Base-by-base conservation (phyloP, 2,797 vertebrate species). In the Silurus aristotelis region DNA sequence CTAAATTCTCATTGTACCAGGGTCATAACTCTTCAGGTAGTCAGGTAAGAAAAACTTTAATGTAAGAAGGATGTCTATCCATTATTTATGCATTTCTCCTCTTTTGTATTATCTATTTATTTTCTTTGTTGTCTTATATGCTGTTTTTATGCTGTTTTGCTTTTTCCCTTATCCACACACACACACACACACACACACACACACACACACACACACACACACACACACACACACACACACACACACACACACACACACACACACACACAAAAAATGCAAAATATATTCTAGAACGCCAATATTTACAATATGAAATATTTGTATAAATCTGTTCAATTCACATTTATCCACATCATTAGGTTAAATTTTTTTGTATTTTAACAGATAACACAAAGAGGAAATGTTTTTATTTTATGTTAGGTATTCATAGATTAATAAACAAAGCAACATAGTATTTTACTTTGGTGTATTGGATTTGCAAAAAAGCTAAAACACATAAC, bases 1-100 rank as follows among this genome's bases (percentile, higher is more conserved):
- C 96, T 92, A 96, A 97, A 87, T 98, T 99, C 93, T 97, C 97
- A 80, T 94, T 98, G 88, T 98, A 98, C 92, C 97, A 98, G 92
- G 97, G 97, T 89, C 95, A 98, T 20, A 94, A 96, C 91, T 92
- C 97, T 78, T 95, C 96, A 72, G 95, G 95, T 92, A 97, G 95
- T 92, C 98, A 99, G 98, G 98, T 99, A 97, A 0, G 94, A 87
- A 86, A 86, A 38, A n/a, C 4, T 52, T 80, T 66, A 48, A 6
- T 48, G 14, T 80, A 9, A 52, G n/a, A 66, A 80, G 19, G 2
- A 78, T n/a, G 22, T n/a, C 13, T 52, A 13, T 25, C 7, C 13
- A 5, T 22, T 48, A 12, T 73, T 25, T 75, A 25, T 55, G 46
- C 48, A 75, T 75, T 75, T 75, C 46, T 8, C 48, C 72, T 8